These are phyloP conservation scores for Musca domestica DNA, from an alignment of 1,140 invertebrate species.

Conservation along the genomic window DNA sequence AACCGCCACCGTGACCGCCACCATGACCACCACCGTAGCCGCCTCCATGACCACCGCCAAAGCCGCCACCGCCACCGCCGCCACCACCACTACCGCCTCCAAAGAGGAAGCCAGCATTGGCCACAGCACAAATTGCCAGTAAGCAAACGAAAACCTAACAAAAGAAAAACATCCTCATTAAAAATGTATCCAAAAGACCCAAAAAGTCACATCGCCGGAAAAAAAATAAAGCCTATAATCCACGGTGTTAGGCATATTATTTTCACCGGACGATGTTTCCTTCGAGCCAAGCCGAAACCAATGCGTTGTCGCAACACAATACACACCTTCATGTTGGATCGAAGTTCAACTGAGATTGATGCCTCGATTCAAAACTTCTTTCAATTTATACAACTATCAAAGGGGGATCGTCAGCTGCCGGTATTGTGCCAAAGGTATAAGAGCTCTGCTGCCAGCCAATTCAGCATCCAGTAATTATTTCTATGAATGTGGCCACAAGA, in stretches of 20 bases:
- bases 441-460: no score
- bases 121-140: slow-evolving; percentile 43
- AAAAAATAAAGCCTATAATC: slow-evolving; percentile 7
- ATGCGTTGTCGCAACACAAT: neutral
- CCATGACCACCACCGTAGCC: slow-evolving; percentile 33
- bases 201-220: neutral
- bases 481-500: no score
- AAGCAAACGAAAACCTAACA: slow-evolving; percentile 44
- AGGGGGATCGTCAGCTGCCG: no score
- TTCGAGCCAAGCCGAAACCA: no score
- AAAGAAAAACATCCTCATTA: neutral
- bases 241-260: slow-evolving; percentile 6
- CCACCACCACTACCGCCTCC: slow-evolving; percentile 31
- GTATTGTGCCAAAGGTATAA: no score
- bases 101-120: slow-evolving; percentile 41
- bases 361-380: no score
- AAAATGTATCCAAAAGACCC: neutral
- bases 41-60: slow-evolving; percentile 30
- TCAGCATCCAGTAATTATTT: no score
- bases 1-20: slow-evolving; percentile 29
- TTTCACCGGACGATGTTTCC: neutral
- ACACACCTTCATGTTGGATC: slow-evolving; percentile 15
- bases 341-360: no score
- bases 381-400: no score
- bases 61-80: slow-evolving; percentile 26